Percentiles rank a stretch among this genome's conserved stretches.
Conservation (phyloP, 2,888 invertebrate species). For the Athalia rosae region DNA sequence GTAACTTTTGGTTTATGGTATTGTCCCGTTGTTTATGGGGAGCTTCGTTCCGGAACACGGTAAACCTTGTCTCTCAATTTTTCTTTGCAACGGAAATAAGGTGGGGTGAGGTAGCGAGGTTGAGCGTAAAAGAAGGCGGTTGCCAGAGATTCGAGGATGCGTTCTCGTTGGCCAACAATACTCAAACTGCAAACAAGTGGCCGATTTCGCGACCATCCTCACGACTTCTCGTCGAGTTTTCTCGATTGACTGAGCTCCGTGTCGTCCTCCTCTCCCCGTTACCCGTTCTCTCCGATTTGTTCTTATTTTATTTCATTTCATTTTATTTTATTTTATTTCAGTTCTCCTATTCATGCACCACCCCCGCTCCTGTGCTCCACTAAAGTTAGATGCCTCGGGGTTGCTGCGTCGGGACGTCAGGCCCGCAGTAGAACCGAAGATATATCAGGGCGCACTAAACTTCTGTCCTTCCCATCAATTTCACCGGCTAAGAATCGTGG, state of each 20-base stretch:
- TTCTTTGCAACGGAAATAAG: neutral
- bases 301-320: slow-evolving; percentile 47
- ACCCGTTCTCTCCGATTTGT: slow-evolving; percentile 32
- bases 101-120: neutral
- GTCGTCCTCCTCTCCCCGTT: slow-evolving; percentile 31
- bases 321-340: slow-evolving; percentile 48
- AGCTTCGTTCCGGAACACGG: slow-evolving; percentile 37
- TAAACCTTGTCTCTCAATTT: slow-evolving; percentile 15
- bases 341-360: slow-evolving; percentile 46
- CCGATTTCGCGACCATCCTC: slow-evolving; percentile 33
- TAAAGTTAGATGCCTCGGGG: slow-evolving; percentile 59
- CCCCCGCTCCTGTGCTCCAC: slow-evolving; percentile 52
- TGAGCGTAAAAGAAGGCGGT: neutral
- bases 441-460: slow-evolving; percentile 64
- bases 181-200: slow-evolving; percentile 44
- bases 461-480: slow-evolving; percentile 67
- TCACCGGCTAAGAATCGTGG: slow-evolving; percentile 60
- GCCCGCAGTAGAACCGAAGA: slow-evolving; percentile 52
- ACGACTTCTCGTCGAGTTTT: slow-evolving; percentile 49
- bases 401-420: slow-evolving; percentile 50
- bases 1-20: slow-evolving; percentile 42
- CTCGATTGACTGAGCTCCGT: slow-evolving; percentile 59
- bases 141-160: slow-evolving; percentile 15
- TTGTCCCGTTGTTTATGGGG: slow-evolving; percentile 30
- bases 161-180: slow-evolving; percentile 16